Conservation (phyloP, 2,888 invertebrate genomes). For the Acrobasis consociella region DNA sequence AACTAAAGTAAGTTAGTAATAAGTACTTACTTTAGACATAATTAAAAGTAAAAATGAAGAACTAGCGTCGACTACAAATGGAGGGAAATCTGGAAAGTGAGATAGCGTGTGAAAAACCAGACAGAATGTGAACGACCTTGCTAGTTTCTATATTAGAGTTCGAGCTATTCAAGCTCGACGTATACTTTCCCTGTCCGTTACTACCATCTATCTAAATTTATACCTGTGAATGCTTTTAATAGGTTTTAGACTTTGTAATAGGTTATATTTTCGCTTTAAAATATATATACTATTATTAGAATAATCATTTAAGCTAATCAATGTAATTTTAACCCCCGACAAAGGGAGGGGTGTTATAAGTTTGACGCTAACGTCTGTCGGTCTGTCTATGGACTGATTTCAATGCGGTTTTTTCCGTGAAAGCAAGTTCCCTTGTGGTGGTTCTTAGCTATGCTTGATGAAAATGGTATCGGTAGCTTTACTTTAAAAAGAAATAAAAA, state of each 20-base stretch:
- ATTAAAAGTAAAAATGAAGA: constrained; percentile 4
- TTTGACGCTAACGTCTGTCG: no score
- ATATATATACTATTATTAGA: not conserved
- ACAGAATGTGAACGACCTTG: constrained; percentile 62
- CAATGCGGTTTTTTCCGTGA: no score
- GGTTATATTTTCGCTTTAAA: not conserved
- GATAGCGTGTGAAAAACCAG: constrained; percentile 69
- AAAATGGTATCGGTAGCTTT: no score
- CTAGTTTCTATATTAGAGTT: constrained; percentile 54
- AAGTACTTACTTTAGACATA: no score
- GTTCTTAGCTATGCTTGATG: no score
- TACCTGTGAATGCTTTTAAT: not conserved
- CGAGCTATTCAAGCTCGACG: constrained; percentile 28
- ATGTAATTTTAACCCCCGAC: no score
- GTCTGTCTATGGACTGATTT: no score
- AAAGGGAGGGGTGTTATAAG: no score
- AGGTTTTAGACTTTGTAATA: not conserved
- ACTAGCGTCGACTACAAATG: constrained; percentile 49
- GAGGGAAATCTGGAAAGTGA: constrained; percentile 74
- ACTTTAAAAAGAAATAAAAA: no score
- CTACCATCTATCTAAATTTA: not conserved
- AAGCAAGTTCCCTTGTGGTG: no score
- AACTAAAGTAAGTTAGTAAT: no score
- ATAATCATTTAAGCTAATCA: no score
- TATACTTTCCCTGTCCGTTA: constrained; percentile 38